These are phyloP conservation scores for Drosophila rhopaloa DNA, from an alignment of 1,140 invertebrate species.

Conservation along the genomic window DNA sequence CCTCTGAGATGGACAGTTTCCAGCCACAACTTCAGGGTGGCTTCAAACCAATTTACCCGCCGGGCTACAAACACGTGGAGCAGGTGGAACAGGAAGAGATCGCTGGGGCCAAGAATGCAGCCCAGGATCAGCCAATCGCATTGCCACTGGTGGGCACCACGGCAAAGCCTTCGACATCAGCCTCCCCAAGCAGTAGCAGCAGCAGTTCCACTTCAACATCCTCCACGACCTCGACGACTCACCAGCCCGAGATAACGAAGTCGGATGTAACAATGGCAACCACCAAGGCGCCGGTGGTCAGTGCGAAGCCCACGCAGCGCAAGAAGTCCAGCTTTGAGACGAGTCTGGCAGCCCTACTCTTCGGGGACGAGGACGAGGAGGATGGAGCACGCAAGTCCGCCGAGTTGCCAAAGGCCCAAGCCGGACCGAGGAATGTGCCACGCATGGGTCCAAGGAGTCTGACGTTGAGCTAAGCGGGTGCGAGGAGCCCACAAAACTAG, in stretches of 20 bases:
- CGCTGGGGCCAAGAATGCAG: conserved; percentile 18
- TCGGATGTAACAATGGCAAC: conserved; percentile 11
- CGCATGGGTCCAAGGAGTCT: conserved; percentile 78
- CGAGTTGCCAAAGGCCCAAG: conserved; percentile 27
- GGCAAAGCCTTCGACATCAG: conserved; percentile 18
- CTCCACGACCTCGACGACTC: conserved; percentile 38
- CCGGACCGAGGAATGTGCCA: conserved; percentile 67
- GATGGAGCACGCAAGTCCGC: conserved; percentile 61
- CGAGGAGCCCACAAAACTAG: conserved; percentile 20
- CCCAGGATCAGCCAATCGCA: conserved; percentile 52
- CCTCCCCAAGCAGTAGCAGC: conserved; percentile 19
- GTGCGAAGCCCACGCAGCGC: conserved; percentile 41
- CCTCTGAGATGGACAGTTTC: conserved; percentile 89
- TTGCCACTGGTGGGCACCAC: conserved; percentile 45
- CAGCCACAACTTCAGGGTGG: conserved; percentile 89
- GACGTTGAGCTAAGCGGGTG: conserved; percentile 45
- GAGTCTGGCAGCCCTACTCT: conserved; percentile 75
- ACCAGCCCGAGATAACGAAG: conserved; percentile 40
- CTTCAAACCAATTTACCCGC: conserved; percentile 88
- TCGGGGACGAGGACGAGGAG: conserved; percentile 76
- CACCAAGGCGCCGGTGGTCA: conserved; percentile 36
- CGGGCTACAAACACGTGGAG: conserved; percentile 61
- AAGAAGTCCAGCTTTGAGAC: conserved; percentile 79
- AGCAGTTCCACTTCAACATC: conserved; percentile 20
- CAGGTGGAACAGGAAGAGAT: conserved; percentile 43